phyloP scores from a whole-genome alignment of 2,888 invertebrate genomes.

The Torymus auratus region DNA sequence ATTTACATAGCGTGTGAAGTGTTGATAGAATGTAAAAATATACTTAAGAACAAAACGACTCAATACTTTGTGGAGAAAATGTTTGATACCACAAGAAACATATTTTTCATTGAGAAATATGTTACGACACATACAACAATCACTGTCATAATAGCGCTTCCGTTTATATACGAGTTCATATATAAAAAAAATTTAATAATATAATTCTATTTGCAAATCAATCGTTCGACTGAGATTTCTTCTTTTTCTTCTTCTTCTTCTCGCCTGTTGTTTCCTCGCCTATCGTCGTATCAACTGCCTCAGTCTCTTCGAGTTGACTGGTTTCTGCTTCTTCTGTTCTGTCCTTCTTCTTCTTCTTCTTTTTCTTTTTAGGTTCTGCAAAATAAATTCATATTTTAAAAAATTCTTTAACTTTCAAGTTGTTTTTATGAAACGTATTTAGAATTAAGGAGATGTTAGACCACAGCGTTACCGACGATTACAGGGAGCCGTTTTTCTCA shows the following conservation, averaged over 20 bases:
- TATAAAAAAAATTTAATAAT: conserved; percentile 52
- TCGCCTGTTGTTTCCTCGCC: conserved; percentile 72
- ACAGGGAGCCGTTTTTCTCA: no score
- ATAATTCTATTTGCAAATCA: conserved; percentile 55
- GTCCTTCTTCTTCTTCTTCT: conserved; percentile 72
- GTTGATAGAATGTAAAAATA: conserved; percentile 36
- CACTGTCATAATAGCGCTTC: conserved; percentile 29
- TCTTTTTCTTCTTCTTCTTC: conserved; percentile 80
- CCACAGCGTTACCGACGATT: no score
- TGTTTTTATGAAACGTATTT: no score
- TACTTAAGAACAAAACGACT: conserved; percentile 26
- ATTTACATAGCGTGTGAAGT: conserved; percentile 32
- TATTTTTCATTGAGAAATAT: conserved; percentile 27
- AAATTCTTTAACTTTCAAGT: background rate
- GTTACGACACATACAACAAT: conserved; percentile 25
- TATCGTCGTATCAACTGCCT: conserved; percentile 46
- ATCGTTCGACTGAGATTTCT: conserved; percentile 75
- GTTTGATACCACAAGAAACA: background rate
- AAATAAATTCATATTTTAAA: conserved; percentile 29
- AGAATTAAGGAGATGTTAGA: no score
- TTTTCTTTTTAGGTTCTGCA: conserved; percentile 70
- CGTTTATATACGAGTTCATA: conserved; percentile 28
- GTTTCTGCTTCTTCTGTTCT: conserved; percentile 62
- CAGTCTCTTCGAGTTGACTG: conserved; percentile 61
- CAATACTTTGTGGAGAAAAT: conserved; percentile 34